Percentiles rank a stretch among this genome's conserved stretches.
phyloP scores from a whole-genome alignment of 2,113 vertebrate species.

The Psittacula cyanocephala region DNA sequence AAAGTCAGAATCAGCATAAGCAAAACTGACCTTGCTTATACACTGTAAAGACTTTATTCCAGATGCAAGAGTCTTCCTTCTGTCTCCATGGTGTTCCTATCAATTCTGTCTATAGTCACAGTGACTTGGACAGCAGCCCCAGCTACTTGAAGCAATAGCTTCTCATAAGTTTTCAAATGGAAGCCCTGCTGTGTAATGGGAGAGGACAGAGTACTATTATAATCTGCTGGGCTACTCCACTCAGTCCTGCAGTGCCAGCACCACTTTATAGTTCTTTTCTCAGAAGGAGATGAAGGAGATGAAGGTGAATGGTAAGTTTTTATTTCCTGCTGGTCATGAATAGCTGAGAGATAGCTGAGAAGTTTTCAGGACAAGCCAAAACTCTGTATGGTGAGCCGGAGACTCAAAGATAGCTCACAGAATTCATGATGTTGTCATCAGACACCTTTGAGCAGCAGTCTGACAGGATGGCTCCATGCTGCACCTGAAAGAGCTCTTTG shows the following conservation, averaged over 20 bases:
- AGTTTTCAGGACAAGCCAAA: not conserved
- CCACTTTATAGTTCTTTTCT: not conserved
- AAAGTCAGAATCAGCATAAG: not conserved
- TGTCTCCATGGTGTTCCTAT: not conserved
- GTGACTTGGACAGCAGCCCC: not conserved
- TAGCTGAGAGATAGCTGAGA: not conserved
- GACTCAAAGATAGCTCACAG: not conserved
- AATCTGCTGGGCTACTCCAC: not conserved
- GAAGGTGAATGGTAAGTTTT: not conserved
- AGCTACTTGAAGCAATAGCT: not conserved
- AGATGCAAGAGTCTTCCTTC: not conserved
- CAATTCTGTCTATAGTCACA: not conserved
- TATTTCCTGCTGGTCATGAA: not conserved
- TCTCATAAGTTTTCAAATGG: not conserved
- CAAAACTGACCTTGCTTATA: not conserved
- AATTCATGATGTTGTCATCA: not conserved
- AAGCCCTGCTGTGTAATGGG: not conserved
- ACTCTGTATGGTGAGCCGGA: not conserved
- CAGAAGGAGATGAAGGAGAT: not conserved
- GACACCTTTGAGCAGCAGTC: not conserved
- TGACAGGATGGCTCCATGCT: not conserved
- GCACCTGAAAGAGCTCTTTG: not conserved
- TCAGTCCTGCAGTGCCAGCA: not conserved
- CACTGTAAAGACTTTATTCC: not conserved
- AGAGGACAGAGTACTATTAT: not conserved